Evolutionary conservation across 2,888 invertebrate genomes (phyloP).

Genomic region (Heliconius aoede): DNA sequence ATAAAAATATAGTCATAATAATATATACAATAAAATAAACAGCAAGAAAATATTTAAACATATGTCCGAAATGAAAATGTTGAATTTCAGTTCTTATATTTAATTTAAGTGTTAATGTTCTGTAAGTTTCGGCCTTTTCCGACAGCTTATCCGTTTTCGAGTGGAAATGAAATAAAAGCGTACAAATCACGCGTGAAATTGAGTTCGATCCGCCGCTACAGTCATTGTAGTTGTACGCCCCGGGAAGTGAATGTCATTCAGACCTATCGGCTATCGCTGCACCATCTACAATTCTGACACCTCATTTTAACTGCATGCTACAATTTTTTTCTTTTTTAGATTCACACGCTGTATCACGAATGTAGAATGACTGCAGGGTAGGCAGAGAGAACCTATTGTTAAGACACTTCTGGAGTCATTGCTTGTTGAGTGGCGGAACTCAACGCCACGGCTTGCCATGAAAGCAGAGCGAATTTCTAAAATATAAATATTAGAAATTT

Average conservation of each 20-base stretch:
- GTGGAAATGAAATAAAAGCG: slow-evolving; percentile 78
- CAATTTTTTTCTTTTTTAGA: no score
- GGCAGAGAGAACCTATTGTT: no score
- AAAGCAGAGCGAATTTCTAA: no score
- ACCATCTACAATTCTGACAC: slow-evolving; percentile 46
- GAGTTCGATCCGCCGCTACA: slow-evolving; percentile 72
- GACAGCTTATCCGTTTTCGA: slow-evolving; percentile 44
- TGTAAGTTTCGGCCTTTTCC: slow-evolving; percentile 34
- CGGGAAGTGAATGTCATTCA: slow-evolving; percentile 62
- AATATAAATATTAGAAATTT: no score
- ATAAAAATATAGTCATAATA: background rate
- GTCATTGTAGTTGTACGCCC: slow-evolving; percentile 72
- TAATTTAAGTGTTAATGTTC: slow-evolving; percentile 35
- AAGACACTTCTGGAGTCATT: no score
- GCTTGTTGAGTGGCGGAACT: no score
- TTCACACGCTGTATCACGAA: no score
- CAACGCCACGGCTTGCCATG: no score
- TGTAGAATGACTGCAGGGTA: no score
- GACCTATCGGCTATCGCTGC: slow-evolving; percentile 39
- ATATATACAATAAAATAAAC: background rate
- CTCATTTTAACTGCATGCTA: slow-evolving; percentile 34
- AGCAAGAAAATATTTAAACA: background rate
- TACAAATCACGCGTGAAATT: slow-evolving; percentile 82
- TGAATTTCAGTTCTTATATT: slow-evolving; percentile 26
- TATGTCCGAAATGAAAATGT: background rate